These are phyloP conservation scores for Sebastes alutus DNA, from an alignment of 2,797 vertebrate genomes.

Conservation along the genomic window DNA sequence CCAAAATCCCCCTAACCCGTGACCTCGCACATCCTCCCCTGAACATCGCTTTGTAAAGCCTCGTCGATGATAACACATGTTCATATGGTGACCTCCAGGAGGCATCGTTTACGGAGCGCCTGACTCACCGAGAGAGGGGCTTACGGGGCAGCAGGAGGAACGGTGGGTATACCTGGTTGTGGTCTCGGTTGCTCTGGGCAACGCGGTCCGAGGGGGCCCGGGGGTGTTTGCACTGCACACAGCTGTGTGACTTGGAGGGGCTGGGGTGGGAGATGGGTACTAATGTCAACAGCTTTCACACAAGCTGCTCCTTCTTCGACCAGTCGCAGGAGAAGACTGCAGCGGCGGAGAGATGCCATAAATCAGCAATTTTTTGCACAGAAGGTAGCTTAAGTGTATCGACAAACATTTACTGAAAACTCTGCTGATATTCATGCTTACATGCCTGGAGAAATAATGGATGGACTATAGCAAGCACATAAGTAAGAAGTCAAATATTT, in stretches of 20 bases:
- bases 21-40: neutral
- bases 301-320: constrained; percentile 56
- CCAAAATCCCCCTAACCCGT: neutral
- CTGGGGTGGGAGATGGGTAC: constrained; percentile 40
- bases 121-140: constrained; percentile 21
- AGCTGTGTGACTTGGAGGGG: constrained; percentile 73
- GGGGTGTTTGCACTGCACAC: constrained; percentile 77
- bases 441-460: constrained; percentile 14
- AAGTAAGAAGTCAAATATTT: constrained; percentile 54
- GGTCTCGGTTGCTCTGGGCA: constrained; percentile 56
- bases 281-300: constrained; percentile 61
- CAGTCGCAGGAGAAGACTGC: neutral
- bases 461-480: constrained; percentile 7
- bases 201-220: constrained; percentile 51
- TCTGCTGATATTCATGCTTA: constrained; percentile 17
- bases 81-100: constrained; percentile 26
- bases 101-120: constrained; percentile 34
- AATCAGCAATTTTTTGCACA: constrained; percentile 37
- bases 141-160: neutral
- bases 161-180: constrained; percentile 59
- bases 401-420: constrained; percentile 35
- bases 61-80: neutral
- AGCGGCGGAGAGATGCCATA: constrained; percentile 1
- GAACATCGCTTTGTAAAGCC: constrained; percentile 1
- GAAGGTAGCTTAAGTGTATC: neutral